These are phyloP conservation scores for Biston stratarius DNA, from an alignment of 2,888 invertebrate species.

Conservation along the genomic window DNA sequence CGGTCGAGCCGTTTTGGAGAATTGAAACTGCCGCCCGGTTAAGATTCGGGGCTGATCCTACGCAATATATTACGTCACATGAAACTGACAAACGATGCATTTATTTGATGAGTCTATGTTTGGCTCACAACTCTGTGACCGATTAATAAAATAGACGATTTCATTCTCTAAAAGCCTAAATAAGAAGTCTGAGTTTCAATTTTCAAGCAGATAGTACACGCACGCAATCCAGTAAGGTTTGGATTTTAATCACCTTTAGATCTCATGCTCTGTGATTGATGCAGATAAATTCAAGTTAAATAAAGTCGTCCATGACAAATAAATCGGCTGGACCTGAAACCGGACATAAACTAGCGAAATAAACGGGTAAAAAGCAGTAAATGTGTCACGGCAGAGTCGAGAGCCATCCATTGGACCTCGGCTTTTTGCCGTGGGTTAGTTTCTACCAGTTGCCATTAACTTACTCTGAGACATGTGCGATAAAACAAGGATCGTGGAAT, in stretches of 20 bases:
- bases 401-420: constrained; percentile 45
- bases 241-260: not conserved
- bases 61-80: no score
- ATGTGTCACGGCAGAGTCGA: constrained; percentile 50
- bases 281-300: constrained; percentile 22
- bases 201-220: no score
- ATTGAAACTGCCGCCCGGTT: no score
- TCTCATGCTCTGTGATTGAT: not conserved
- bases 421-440: constrained; percentile 55
- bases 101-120: no score
- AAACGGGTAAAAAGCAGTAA: constrained; percentile 40
- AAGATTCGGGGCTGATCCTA: no score
- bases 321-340: constrained; percentile 37
- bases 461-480: constrained; percentile 39
- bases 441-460: constrained; percentile 49
- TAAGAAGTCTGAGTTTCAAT: no score
- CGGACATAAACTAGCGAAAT: constrained; percentile 39
- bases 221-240: not conserved
- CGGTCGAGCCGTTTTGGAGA: no score
- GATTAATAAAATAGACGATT: no score
- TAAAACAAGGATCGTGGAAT: constrained; percentile 22
- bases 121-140: not conserved
- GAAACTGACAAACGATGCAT: no score
- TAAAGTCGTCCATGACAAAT: constrained; percentile 27
- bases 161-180: no score